Evolutionary conservation across 2,797 vertebrate genomes (phyloP).

Genomic region (Melanogrammus aeglefinus): DNA sequence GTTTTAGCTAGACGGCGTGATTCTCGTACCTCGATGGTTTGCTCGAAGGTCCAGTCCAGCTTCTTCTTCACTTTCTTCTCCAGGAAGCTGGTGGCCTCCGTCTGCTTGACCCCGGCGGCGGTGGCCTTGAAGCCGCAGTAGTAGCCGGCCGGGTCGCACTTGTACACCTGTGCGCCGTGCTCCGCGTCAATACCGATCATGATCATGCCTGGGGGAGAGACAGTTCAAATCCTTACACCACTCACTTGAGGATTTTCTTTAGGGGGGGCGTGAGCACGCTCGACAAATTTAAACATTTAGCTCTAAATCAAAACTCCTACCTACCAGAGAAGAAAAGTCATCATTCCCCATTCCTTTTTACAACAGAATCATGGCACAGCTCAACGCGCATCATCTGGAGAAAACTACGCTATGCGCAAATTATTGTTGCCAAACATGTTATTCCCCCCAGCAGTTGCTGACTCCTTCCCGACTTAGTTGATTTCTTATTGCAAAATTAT

Average conservation of each 20-base stretch:
- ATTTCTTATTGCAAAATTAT: too few species aligned
- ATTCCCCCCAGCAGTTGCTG: too few species aligned
- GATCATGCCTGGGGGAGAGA: conserved; percentile 85
- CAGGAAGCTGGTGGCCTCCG: conserved; percentile 75
- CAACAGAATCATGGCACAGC: background rate
- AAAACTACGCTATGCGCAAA: background rate
- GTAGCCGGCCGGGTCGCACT: conserved; percentile 79
- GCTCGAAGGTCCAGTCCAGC: conserved; percentile 94
- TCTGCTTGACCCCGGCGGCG: conserved; percentile 73
- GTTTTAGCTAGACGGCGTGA: too few species aligned
- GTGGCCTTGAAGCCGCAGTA: conserved; percentile 78
- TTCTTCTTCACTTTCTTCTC: conserved; percentile 80
- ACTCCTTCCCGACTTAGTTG: too few species aligned
- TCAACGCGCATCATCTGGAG: background rate
- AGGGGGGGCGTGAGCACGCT: too few species aligned
- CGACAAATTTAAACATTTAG: too few species aligned
- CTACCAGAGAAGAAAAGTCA: too few species aligned
- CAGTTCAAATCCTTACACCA: too few species aligned
- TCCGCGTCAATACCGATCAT: conserved; percentile 93
- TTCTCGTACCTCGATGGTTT: conserved; percentile 90
- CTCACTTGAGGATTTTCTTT: too few species aligned
- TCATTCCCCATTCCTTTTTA: background rate
- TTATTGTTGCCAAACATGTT: too few species aligned
- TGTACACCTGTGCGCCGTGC: conserved; percentile 90
- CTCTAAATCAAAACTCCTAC: too few species aligned